Evolutionary conservation across 2,113 vertebrate genomes (phyloP).

Genomic region (Gambusia holbrooki): DNA sequence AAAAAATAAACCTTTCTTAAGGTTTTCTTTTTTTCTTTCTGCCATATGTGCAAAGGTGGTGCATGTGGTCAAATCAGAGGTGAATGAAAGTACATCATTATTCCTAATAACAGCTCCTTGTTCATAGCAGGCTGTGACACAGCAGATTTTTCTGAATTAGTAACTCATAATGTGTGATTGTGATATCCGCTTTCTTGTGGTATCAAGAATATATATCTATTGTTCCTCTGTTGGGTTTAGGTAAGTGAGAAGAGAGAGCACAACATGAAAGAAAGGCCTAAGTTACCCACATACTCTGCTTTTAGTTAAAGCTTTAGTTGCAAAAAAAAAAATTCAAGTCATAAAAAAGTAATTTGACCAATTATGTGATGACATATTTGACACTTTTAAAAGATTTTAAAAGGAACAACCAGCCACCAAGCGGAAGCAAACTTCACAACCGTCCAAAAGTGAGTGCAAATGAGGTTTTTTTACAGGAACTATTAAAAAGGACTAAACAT

Average conservation of each 20-base stretch:
- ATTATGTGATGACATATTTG: too few relatives aligned
- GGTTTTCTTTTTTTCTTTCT: not conserved
- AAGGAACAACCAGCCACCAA: too few relatives aligned
- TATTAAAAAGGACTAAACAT: too few relatives aligned
- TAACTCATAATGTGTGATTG: not conserved
- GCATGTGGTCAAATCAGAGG: slow-evolving; percentile 30
- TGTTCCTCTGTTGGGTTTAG: slow-evolving; percentile 2
- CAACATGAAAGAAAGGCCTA: not conserved
- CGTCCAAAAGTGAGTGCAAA: too few relatives aligned
- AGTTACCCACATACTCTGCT: not conserved
- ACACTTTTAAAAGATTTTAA: too few relatives aligned
- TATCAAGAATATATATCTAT: slow-evolving; percentile 2
- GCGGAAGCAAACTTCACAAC: too few relatives aligned
- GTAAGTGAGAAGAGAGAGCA: not conserved
- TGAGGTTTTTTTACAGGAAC: too few relatives aligned
- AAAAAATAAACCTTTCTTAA: slow-evolving; percentile 49
- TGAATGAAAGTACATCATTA: slow-evolving; percentile 30
- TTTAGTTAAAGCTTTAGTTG: not conserved
- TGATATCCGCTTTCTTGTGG: slow-evolving; percentile 18
- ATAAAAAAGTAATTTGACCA: not conserved
- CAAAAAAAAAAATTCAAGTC: not conserved
- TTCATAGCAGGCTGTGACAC: not conserved
- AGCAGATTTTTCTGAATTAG: not conserved
- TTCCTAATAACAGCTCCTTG: not conserved
- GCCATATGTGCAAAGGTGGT: slow-evolving; percentile 36